A percentile compares a stretch with the other conserved stretches of the same genome.
Evolutionary conservation across 2,113 vertebrate species (phyloP).

Genomic region (Gorsachius goisagi): DNA sequence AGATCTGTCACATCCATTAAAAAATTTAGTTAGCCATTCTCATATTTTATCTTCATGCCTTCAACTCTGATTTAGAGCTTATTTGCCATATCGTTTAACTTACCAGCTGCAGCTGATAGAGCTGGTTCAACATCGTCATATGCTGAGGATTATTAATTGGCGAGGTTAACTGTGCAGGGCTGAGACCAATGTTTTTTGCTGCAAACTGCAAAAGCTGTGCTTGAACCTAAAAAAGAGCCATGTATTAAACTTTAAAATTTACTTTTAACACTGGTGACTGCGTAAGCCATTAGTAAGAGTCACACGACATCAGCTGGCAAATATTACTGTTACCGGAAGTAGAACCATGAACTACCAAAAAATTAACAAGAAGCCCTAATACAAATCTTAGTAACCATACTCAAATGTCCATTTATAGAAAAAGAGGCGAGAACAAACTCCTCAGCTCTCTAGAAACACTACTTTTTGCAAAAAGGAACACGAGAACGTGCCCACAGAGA

Average conservation of each 20-base stretch:
- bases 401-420: not conserved
- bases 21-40: not conserved
- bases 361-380: not conserved
- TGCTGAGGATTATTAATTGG: slow-evolving; percentile 99
- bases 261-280: not conserved
- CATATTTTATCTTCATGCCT: not conserved
- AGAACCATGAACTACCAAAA: not conserved
- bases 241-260: not conserved
- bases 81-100: slow-evolving; percentile 56
- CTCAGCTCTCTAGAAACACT: not conserved
- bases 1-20: not conserved
- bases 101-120: slow-evolving; percentile 99
- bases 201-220: slow-evolving; percentile 99
- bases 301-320: not conserved
- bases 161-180: slow-evolving; percentile 99
- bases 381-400: not conserved
- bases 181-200: slow-evolving; percentile 99
- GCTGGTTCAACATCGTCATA: slow-evolving; percentile 99
- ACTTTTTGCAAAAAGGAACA: not conserved
- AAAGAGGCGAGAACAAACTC: not conserved
- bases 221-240: slow-evolving; percentile 87
- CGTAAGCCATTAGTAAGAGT: not conserved
- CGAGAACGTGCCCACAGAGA: fast-evolving
- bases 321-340: not conserved
- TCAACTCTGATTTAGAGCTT: not conserved